Evolutionary conservation across 2,797 vertebrate genomes (phyloP).

Genomic region (Crocodylus rhombifer): DNA sequence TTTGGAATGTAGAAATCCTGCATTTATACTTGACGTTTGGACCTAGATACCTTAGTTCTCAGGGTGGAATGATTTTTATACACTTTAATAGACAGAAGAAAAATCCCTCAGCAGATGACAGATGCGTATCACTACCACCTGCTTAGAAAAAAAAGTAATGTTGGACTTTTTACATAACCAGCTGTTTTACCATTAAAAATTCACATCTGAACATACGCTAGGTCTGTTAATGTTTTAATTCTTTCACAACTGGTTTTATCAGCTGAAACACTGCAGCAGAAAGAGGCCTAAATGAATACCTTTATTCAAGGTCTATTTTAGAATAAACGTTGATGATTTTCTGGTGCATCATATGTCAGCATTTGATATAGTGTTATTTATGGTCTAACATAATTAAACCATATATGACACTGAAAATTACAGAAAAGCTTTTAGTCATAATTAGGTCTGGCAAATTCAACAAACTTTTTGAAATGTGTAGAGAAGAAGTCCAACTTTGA

Average conservation of each 20-base stretch:
- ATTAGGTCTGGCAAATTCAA: slow-evolving; percentile 77
- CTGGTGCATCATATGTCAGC: slow-evolving; percentile 3
- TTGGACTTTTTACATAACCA: background rate
- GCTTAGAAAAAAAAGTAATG: slow-evolving; percentile 13
- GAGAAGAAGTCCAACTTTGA: slow-evolving; percentile 68
- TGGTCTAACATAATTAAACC: slow-evolving; percentile 64
- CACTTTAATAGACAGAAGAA: background rate
- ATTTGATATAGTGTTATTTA: background rate
- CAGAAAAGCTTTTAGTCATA: slow-evolving; percentile 70
- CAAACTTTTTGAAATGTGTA: slow-evolving; percentile 72
- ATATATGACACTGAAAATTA: slow-evolving; percentile 55
- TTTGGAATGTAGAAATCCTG: slow-evolving; percentile 76
- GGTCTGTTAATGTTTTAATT: slow-evolving; percentile 4
- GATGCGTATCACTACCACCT: background rate
- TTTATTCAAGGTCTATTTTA: background rate
- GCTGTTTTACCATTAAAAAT: slow-evolving; percentile 31
- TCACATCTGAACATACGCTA: slow-evolving; percentile 21
- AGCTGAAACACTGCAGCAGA: slow-evolving; percentile 56
- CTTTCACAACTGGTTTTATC: slow-evolving; percentile 49
- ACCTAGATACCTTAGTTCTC: background rate
- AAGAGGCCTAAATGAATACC: slow-evolving; percentile 7
- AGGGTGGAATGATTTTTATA: background rate
- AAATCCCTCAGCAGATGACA: background rate
- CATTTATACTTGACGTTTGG: background rate
- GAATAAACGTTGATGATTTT: slow-evolving; percentile 32